Evolutionary conservation across 2,888 invertebrate species (phyloP), one percentile per base, ranked within the genome.

Genomic region (Seira sanloemensis): DNA sequence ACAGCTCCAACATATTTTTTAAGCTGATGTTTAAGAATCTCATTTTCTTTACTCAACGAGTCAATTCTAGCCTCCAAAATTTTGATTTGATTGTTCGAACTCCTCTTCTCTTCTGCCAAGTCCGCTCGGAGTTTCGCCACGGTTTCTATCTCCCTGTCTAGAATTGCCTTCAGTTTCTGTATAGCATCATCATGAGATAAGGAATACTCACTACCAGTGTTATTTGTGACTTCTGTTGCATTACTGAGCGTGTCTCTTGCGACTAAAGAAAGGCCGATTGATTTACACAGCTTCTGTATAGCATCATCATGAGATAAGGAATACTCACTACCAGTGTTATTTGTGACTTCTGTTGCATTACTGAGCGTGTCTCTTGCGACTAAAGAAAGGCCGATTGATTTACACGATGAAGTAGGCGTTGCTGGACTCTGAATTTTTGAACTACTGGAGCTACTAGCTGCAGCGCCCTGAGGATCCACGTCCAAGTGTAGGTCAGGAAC

Each of bases 1-100:
- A 97, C 95, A n/a, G 97, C 97, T 75, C 95, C 95, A 88, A 97
- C 95, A 91, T 97, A 97, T 90, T 96, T 96, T 89, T 95, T 94
- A 81, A 97, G 91, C 90, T 97, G 97, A 89, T 96, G 95, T 90
- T 96, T 95, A 88, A 97, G 92, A 87, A 95, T 92, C 86, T 95
- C 95, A 91, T 97, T 97, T 91, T 97, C 97, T 90, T 96, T 95
- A 90, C 82, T 94, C 73, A 95, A 91, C 88, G 94, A 93, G 90
- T 94, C 92, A 71, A 94, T 91, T 88, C 93, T 93, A 88, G 90
- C 89, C 65, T 91, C 90, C 23, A 92, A 90, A 68, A 91, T 91
- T 76, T 92, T 92, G 19, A 90, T 89, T 79, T 92, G 92, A 26
- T 91, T 90, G 46, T 89, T 87, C 46, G 90, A 87, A 2, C 89